Conservation (phyloP, 1,140 invertebrate species). For the Solenopsis fugax region DNA sequence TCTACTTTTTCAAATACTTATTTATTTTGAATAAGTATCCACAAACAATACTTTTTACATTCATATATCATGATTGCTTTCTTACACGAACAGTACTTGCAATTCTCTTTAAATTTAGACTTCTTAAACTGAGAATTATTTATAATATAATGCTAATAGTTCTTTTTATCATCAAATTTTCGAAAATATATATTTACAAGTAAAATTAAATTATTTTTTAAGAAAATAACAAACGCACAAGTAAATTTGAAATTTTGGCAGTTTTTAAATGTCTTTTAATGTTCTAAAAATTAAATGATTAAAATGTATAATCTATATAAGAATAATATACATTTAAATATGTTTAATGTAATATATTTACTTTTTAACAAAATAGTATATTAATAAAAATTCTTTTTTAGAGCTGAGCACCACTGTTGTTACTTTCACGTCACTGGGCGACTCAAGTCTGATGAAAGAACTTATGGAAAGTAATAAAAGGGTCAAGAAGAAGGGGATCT, state of each 20-base stretch:
- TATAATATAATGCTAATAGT: background rate
- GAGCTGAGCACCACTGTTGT: conserved; percentile 75
- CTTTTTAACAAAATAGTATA: background rate
- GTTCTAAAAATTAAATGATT: background rate
- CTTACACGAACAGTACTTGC: background rate
- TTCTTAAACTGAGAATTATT: background rate
- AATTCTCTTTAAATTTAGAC: background rate
- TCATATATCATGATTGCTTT: background rate
- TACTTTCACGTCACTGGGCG: conserved; percentile 75
- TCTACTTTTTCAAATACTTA: background rate
- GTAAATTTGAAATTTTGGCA: background rate
- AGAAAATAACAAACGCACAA: background rate
- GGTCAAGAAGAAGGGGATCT: conserved; percentile 70
- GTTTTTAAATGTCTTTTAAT: background rate
- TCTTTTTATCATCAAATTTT: background rate
- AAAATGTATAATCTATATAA: background rate
- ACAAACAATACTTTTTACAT: background rate
- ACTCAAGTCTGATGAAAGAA: conserved; percentile 70
- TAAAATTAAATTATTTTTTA: background rate
- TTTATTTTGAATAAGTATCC: background rate
- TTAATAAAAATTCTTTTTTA: conserved; percentile 30
- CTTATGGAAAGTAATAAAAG: conserved; percentile 68
- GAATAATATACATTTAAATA: background rate
- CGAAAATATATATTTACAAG: background rate
- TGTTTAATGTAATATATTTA: background rate